Conservation (phyloP, 1,140 invertebrate species). For the Nasonia vitripennis region DNA sequence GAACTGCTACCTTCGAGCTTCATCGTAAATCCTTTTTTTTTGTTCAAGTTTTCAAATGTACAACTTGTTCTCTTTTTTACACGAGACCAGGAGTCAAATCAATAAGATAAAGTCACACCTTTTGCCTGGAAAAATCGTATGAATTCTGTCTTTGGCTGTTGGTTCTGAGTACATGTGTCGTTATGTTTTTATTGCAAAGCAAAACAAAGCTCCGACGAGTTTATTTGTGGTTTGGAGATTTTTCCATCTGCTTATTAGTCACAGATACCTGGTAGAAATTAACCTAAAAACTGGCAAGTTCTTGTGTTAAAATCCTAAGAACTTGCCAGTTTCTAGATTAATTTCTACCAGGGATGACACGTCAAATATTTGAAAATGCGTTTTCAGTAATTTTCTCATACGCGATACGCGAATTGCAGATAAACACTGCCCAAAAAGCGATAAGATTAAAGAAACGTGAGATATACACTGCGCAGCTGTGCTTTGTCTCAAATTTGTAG, state of each 20-base stretch:
- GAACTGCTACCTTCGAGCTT: conserved; percentile 71
- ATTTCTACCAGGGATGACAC: not conserved
- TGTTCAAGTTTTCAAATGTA: conserved; percentile 9
- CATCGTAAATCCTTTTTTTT: conserved; percentile 58
- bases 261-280: no score
- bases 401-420: conserved; percentile 7
- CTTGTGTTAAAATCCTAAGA: no score
- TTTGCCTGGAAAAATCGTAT: conserved; percentile 21
- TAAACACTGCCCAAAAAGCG: not conserved
- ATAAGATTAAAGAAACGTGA: conserved; percentile 34
- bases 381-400: not conserved
- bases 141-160: no score
- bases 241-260: no score
- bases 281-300: no score
- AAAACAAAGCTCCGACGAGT: no score
- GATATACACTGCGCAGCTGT: not conserved
- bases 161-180: no score
- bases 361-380: not conserved
- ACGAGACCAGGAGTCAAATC: not conserved
- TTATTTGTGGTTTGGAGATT: no score
- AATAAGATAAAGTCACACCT: not conserved
- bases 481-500: not conserved
- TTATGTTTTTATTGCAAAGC: no score
- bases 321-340: no score
- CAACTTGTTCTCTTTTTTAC: not conserved